Evolutionary conservation across 2,113 vertebrate genomes (phyloP), one percentile per base, ranked within the genome.

Genomic region (Cheirogaleus medius): DNA sequence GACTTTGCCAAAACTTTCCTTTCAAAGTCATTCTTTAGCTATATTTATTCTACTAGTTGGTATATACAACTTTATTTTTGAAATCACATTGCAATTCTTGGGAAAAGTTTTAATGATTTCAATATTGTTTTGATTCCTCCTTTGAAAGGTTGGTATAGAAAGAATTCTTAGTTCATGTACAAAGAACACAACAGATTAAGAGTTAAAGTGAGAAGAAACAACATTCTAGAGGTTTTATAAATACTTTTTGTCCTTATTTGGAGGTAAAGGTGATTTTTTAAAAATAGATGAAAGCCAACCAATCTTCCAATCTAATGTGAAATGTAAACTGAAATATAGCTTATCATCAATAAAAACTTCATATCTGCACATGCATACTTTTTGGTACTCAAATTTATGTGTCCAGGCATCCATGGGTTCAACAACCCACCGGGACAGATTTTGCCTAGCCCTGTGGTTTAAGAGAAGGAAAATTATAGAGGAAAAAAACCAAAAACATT

Each of bases 101-200:
- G 44, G 42, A 68, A 83, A 83, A 44, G 34, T 13, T 64, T 83
- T 56, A 64, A 82, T 32, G 13, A 42, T 49, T 84, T 92, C 54
- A 92, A 66, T 84, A 58, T 9, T 76, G 8, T 91, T 95, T 80
- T 81, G 47, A 78, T 74, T 80, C 25, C 27, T 71, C 54, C 77
- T 69, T 91, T n/a, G 47, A 81, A 94, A 92, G 8, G 1, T 4
- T 92, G 39, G 42, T 81, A 5, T 25, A 68, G 42, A 96, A 64
- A 96, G 20, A 90, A 83, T 63, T 90, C 49, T 97, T 54, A 86
- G 52, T 47, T 77, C 54, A 42, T 17, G 10, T n/a, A 87, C 73
- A 88, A 73, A 94, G 37, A 88, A 89, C 20, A 85, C 64, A 83
- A 84, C 34, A 94, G 47, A 88, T 42, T 87, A 13, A 89, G 15